These are phyloP conservation scores for Neopipo cinnamomea DNA, from an alignment of 2,113 vertebrate genomes.

Conservation along the genomic window DNA sequence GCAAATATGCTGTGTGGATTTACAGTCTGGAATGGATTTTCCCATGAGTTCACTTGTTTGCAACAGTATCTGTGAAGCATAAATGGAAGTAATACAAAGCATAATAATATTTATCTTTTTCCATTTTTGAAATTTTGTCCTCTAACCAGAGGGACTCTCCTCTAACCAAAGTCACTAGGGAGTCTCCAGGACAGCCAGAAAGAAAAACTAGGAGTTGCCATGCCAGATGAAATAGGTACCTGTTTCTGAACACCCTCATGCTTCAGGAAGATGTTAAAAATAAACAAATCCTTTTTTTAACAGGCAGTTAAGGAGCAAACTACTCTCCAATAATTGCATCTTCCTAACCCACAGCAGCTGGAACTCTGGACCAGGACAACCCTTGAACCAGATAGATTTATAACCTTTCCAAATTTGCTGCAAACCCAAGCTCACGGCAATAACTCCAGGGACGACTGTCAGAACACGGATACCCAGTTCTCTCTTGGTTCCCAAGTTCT, in stretches of 20 bases:
- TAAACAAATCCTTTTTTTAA: not conserved
- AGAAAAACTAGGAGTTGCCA: not conserved
- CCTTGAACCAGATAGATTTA: not conserved
- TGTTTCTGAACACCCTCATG: not conserved
- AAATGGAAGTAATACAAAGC: not conserved
- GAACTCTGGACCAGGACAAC: not conserved
- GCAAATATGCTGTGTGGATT: not conserved
- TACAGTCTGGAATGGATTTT: not conserved
- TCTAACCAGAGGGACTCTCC: not conserved
- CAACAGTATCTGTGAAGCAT: not conserved
- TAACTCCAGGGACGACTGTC: not conserved
- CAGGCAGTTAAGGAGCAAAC: not conserved
- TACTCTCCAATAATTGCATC: not conserved
- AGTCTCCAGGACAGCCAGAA: not conserved
- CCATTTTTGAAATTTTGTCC: not conserved
- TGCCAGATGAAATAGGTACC: not conserved
- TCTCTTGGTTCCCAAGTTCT: not conserved
- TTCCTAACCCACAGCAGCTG: not conserved
- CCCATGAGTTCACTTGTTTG: not conserved
- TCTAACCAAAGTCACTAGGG: not conserved
- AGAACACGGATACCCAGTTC: not conserved
- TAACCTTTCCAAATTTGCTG: not conserved
- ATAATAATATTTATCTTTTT: slow-evolving; percentile 1
- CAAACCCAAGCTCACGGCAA: not conserved
- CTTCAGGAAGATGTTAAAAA: not conserved